Conservation (phyloP, 2,888 invertebrate genomes). For the Monopis laevigella region DNA sequence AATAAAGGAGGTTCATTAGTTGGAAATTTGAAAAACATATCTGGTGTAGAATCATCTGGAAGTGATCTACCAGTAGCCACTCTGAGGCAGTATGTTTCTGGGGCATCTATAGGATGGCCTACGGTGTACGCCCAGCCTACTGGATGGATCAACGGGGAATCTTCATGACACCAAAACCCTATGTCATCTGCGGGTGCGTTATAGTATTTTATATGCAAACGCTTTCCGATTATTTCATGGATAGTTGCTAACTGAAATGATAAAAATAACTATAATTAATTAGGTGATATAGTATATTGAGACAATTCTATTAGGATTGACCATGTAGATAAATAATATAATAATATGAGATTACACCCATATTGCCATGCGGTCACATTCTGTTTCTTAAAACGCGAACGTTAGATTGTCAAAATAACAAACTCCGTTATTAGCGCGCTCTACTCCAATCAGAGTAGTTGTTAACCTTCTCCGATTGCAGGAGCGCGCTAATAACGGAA, state of each 20-base stretch:
- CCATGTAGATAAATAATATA: no score
- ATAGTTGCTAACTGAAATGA: conserved; percentile 82
- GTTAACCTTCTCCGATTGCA: no score
- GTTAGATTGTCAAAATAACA: no score
- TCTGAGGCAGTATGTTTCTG: conserved; percentile 78
- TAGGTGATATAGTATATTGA: no score
- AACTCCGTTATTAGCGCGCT: no score
- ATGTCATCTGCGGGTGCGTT: conserved; percentile 81
- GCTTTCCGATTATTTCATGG: conserved; percentile 90
- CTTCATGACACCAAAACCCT: conserved; percentile 97
- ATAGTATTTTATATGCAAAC: conserved; percentile 90
- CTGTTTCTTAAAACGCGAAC: no score
- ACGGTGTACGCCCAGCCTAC: conserved; percentile 95
- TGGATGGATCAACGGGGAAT: conserved; percentile 93
- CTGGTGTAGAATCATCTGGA: conserved; percentile 82
- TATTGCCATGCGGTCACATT: no score
- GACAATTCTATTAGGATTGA: no score
- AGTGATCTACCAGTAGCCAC: conserved; percentile 76
- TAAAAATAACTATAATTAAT: no score
- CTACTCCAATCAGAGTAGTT: no score
- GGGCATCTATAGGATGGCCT: conserved; percentile 89
- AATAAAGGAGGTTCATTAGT: conserved; percentile 68
- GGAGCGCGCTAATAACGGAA: no score
- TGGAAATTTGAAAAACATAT: conserved; percentile 77
- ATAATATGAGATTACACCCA: no score